Evolutionary conservation across 2,113 vertebrate species (phyloP).

Genomic region (Gobio gobio): DNA sequence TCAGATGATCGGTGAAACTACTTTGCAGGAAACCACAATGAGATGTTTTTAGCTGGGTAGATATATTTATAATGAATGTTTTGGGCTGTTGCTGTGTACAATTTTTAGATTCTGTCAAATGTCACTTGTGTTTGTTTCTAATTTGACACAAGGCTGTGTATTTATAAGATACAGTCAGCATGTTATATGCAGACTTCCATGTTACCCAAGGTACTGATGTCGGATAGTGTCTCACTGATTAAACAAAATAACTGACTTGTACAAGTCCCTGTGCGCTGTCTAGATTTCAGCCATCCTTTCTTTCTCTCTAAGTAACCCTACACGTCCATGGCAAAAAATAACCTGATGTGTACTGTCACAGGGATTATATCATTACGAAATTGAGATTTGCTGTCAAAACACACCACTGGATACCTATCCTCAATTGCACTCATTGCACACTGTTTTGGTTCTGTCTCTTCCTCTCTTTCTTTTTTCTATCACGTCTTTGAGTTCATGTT

Average conservation of each 20-base stretch:
- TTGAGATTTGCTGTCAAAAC: slow-evolving; percentile 49
- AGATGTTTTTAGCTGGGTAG: neutral
- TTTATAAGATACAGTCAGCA: slow-evolving; percentile 2
- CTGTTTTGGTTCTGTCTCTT: slow-evolving; percentile 56
- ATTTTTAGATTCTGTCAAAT: slow-evolving; percentile 6
- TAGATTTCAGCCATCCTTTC: slow-evolving; percentile 26
- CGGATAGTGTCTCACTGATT: slow-evolving; percentile 12
- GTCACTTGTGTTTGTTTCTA: neutral
- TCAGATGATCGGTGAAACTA: neutral
- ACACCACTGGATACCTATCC: slow-evolving; percentile 44
- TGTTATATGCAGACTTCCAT: neutral
- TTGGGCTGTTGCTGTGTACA: neutral
- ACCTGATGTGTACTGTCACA: slow-evolving; percentile 37
- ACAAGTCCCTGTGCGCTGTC: slow-evolving; percentile 11
- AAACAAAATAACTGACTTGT: neutral
- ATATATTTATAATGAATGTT: slow-evolving; percentile 20
- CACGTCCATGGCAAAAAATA: slow-evolving; percentile 7
- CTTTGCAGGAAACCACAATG: neutral
- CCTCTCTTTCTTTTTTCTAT: slow-evolving; percentile 58
- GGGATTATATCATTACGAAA: slow-evolving; percentile 53
- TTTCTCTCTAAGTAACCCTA: slow-evolving; percentile 33
- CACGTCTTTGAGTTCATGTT: slow-evolving; percentile 59
- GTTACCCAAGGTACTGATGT: neutral
- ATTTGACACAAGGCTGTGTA: neutral
- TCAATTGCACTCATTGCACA: slow-evolving; percentile 52